Conservation (phyloP, 2,888 invertebrate genomes). For the Sympetrum striolatum region DNA sequence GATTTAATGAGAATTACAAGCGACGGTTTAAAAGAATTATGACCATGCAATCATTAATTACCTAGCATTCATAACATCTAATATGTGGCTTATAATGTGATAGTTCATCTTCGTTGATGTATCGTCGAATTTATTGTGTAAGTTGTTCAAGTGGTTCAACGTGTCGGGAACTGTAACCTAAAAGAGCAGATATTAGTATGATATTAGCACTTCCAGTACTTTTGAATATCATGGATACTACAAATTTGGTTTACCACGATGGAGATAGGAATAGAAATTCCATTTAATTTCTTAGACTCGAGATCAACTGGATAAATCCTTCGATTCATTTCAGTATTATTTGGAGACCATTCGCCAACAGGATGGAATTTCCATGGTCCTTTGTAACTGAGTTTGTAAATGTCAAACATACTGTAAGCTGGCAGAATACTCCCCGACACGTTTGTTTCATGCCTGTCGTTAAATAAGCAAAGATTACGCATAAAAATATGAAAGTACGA, state of each 20-base stretch:
- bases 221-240: not conserved
- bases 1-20: not conserved
- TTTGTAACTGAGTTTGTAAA: constrained; percentile 17
- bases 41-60: not conserved
- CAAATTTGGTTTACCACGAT: not conserved
- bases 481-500: not conserved
- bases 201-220: not conserved
- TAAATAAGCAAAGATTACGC: not conserved
- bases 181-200: not conserved
- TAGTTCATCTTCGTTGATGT: constrained; percentile 32
- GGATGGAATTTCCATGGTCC: not conserved
- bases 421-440: not conserved
- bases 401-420: not conserved
- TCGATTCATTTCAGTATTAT: not conserved
- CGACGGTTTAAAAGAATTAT: not conserved
- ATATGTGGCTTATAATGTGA: not conserved
- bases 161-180: not conserved
- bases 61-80: constrained; percentile 13
- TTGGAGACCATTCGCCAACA: not conserved
- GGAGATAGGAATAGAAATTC: not conserved
- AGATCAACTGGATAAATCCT: not conserved
- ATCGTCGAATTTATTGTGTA: constrained; percentile 16
- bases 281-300: not conserved
- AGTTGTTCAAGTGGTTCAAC: not conserved
- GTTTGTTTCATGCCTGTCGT: not conserved